These are phyloP conservation scores for Microchirus variegatus DNA, from an alignment of 2,797 vertebrate genomes.

Conservation along the genomic window DNA sequence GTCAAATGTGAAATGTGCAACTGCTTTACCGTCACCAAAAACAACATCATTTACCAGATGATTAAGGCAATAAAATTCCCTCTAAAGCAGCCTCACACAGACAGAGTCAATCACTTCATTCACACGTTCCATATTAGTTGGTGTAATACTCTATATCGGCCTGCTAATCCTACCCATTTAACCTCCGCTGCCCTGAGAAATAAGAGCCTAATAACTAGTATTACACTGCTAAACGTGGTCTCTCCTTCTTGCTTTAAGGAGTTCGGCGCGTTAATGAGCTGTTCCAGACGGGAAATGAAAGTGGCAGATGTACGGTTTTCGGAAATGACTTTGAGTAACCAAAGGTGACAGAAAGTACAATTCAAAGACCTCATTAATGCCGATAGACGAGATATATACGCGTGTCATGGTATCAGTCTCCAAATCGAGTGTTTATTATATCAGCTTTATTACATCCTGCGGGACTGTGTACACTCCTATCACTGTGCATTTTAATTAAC, in stretches of 20 bases:
- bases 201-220: constrained; percentile 58
- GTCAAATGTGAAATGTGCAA: too few species aligned
- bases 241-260: constrained; percentile 45
- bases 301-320: constrained; percentile 35
- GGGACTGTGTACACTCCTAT: constrained; percentile 58
- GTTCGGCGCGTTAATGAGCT: constrained; percentile 49
- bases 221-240: constrained; percentile 48
- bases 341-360: constrained; percentile 59
- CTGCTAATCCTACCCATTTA: constrained; percentile 60
- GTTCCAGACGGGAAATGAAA: constrained; percentile 57
- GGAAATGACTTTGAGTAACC: constrained; percentile 42
- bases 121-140: constrained; percentile 16
- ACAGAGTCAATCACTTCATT: neutral
- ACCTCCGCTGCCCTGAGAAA: constrained; percentile 39
- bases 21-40: too few species aligned
- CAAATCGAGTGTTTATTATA: constrained; percentile 74
- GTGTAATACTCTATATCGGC: constrained; percentile 40
- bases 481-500: constrained; percentile 80
- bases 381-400: constrained; percentile 41
- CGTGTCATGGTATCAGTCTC: constrained; percentile 61
- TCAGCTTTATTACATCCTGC: constrained; percentile 66
- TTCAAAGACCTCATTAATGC: constrained; percentile 60
- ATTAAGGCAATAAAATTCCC: too few species aligned
- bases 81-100: neutral
- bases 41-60: too few species aligned